These are phyloP conservation scores for Leptopilina syphax DNA, from an alignment of 2,888 invertebrate genomes.

Conservation along the genomic window DNA sequence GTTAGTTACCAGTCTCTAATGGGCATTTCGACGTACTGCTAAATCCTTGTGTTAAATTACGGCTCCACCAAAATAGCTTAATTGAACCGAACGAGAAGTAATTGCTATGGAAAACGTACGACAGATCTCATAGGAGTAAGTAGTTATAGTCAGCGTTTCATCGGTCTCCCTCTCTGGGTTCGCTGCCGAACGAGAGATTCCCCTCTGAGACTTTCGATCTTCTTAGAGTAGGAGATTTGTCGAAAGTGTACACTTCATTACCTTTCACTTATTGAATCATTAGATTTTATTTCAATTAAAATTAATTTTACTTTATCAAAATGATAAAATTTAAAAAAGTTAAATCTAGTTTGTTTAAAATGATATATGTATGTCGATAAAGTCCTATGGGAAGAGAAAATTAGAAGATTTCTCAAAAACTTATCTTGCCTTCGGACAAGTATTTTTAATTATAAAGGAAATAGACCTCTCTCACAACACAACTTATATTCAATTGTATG, in stretches of 20 bases:
- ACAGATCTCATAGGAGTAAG: slow-evolving; percentile 38
- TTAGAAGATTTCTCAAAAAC: too few relatives aligned
- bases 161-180: neutral
- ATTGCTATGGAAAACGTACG: slow-evolving; percentile 63
- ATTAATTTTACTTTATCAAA: too few relatives aligned
- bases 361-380: too few relatives aligned
- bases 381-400: too few relatives aligned
- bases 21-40: slow-evolving; percentile 65
- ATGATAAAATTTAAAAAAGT: too few relatives aligned
- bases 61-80: slow-evolving; percentile 64
- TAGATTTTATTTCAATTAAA: too few relatives aligned
- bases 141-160: slow-evolving; percentile 40
- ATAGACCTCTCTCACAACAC: too few relatives aligned
- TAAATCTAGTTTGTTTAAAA: too few relatives aligned
- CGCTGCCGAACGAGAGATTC: neutral
- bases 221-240: slow-evolving; percentile 5
- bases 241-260: neutral
- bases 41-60: slow-evolving; percentile 68
- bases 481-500: too few relatives aligned
- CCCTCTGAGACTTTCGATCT: slow-evolving; percentile 36
- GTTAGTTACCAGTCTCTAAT: slow-evolving; percentile 67
- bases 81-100: slow-evolving; percentile 72
- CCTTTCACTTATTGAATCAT: slow-evolving; percentile 15
- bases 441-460: too few relatives aligned
- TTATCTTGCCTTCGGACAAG: too few relatives aligned